A percentile compares a stretch with the other conserved stretches of the same genome.
Evolutionary conservation across 2,888 invertebrate genomes (phyloP).

Genomic region (Pristionchus mayeri): DNA sequence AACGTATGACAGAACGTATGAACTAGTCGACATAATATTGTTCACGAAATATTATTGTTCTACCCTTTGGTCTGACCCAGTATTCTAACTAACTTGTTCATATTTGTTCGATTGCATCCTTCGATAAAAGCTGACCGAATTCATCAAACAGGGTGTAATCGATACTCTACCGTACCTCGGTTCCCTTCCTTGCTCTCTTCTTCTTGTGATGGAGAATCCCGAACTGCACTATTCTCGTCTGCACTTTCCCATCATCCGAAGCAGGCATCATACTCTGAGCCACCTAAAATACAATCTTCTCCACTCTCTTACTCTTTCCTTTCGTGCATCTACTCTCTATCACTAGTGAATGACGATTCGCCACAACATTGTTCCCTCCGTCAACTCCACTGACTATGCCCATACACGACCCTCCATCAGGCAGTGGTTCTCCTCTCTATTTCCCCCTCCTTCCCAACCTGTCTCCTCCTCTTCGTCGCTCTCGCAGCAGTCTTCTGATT

Average conservation of each 20-base stretch:
- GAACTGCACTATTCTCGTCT: conserved; percentile 70
- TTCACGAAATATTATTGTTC: neutral
- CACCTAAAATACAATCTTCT: conserved; percentile 52
- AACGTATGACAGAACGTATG: neutral
- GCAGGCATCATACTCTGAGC: conserved; percentile 56
- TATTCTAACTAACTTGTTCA: neutral
- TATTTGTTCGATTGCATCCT: neutral
- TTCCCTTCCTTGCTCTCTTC: conserved; percentile 19
- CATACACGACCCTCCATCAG: too few species aligned
- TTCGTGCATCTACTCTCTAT: too few species aligned
- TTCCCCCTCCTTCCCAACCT: conserved; percentile 20
- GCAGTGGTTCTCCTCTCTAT: neutral
- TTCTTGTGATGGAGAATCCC: conserved; percentile 70
- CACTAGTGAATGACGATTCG: too few species aligned
- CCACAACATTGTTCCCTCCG: neutral
- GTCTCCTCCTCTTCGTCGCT: conserved; percentile 61
- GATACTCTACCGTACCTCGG: neutral
- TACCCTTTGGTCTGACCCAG: neutral
- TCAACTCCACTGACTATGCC: too few species aligned
- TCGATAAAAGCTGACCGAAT: neutral
- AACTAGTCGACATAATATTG: conserved; percentile 42
- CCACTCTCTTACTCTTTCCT: too few species aligned
- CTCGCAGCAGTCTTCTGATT: conserved; percentile 68
- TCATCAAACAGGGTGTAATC: too few species aligned
- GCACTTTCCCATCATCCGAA: conserved; percentile 59